Evolutionary conservation across 2,113 vertebrate genomes (phyloP).

Genomic region (Bubo scandiacus): DNA sequence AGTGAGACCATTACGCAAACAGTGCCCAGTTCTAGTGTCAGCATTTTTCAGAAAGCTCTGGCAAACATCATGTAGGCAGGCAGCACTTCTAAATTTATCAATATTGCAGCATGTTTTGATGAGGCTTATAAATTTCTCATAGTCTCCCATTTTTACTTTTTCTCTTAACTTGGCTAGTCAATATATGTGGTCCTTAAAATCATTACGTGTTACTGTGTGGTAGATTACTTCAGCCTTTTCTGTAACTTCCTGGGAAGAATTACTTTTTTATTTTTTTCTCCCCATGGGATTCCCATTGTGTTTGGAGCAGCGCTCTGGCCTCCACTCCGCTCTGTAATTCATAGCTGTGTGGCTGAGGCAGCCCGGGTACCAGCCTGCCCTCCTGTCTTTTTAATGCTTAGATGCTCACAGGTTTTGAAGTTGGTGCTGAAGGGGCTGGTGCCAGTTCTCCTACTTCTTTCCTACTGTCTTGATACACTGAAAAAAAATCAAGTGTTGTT

Average conservation of each 20-base stretch:
- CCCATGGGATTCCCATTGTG: not conserved
- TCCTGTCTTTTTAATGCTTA: not conserved
- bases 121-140: not conserved
- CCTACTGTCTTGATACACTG: not conserved
- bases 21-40: not conserved
- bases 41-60: not conserved
- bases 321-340: not conserved
- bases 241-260: conserved; percentile 3
- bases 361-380: not conserved
- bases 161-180: not conserved
- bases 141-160: not conserved
- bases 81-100: not conserved
- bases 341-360: not conserved
- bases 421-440: not conserved
- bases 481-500: not conserved
- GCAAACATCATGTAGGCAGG: not conserved
- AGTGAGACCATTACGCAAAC: not conserved
- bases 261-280: not conserved
- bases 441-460: not conserved
- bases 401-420: not conserved
- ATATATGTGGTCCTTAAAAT: not conserved
- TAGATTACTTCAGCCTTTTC: not conserved
- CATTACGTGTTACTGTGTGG: not conserved
- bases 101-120: not conserved
- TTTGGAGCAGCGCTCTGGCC: not conserved